Percentiles rank a stretch among this genome's conserved stretches.
Conservation (phyloP, 2,797 vertebrate genomes). For the Neosilurus mollespiculum region DNA sequence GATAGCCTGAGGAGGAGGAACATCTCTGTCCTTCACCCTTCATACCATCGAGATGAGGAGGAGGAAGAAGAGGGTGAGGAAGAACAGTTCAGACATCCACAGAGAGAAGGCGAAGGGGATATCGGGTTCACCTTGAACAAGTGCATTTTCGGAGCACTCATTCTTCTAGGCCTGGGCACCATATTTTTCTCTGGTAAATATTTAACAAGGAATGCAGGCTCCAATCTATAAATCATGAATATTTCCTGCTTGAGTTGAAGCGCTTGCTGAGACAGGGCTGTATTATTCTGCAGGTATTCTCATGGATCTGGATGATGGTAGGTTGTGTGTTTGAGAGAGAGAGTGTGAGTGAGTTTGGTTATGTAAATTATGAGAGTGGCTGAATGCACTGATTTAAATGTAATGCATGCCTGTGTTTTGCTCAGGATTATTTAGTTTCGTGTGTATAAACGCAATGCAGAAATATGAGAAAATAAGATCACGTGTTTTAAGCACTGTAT, state of each 20-base stretch:
- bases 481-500: not conserved
- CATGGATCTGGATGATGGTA: conserved; percentile 77
- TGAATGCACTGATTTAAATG: not conserved
- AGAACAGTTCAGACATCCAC: conserved; percentile 68
- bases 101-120: conserved; percentile 64
- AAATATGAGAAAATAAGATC: not conserved
- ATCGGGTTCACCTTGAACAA: conserved; percentile 76
- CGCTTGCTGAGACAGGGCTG: conserved; percentile 65
- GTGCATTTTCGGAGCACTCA: conserved; percentile 77
- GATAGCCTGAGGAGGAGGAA: conserved; percentile 65
- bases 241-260: not conserved
- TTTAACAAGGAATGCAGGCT: not conserved
- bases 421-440: not conserved
- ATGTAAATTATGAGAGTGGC: not conserved
- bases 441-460: not conserved
- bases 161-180: conserved; percentile 76
- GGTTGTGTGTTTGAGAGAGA: conserved; percentile 52
- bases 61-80: conserved; percentile 65
- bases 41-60: conserved; percentile 64
- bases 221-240: not conserved
- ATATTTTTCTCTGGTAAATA: conserved; percentile 76
- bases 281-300: conserved; percentile 78
- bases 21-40: conserved; percentile 65
- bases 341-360: conserved; percentile 23
- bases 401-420: conserved; percentile 24